Base-by-base conservation (phyloP, 2,888 invertebrate genomes). In the Mesochorus sp. region DNA sequence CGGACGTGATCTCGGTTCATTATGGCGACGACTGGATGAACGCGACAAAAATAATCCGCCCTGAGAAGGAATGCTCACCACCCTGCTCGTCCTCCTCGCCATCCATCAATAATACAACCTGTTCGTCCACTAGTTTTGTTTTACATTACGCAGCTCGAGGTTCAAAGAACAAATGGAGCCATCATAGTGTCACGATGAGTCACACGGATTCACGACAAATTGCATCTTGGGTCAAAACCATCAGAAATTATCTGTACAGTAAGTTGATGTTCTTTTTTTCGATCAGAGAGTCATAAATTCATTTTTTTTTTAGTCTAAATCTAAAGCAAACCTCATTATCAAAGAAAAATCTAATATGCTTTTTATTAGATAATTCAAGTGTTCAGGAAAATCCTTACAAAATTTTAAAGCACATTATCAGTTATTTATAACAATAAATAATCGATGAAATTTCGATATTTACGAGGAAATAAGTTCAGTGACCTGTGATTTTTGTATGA, bases 141-240 rank as follows among this genome's bases (percentile, higher is more conserved):
- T 92, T 95, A n/a, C 93, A 94, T 84, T 95, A 94, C 88, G 94
- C 94, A 0, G 93, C 93, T 12, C 89, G 91, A 49, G 91, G 91
- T 5, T 89, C 92, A 67, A 93, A 93, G 82, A 93, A 93, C 85
- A 92, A 92, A 82, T 94, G 94, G 94, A 92, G 92, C 42, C 92
- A 93, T 80, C 92, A 92, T 79, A 92, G 91, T 31, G 89, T 94
- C 21, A 92, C 92, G 0, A 91, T 95, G 86, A 92, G 92, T 84
- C 94, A 94, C 88, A 91, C 92, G 0, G 94, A 95, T 87, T 89
- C 93, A 0, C 88, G 93, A 76, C 93, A 94, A 84, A 92, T 94
- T n/a, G 92, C 92, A 0, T 93, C 93, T 26, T 95, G 95, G 95
- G 92, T 94, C 31, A 92, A 93, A 86, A 93, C 93, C 12, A 89